These are phyloP conservation scores for Samia ricini DNA, from an alignment of 1,140 invertebrate species.

Conservation along the genomic window DNA sequence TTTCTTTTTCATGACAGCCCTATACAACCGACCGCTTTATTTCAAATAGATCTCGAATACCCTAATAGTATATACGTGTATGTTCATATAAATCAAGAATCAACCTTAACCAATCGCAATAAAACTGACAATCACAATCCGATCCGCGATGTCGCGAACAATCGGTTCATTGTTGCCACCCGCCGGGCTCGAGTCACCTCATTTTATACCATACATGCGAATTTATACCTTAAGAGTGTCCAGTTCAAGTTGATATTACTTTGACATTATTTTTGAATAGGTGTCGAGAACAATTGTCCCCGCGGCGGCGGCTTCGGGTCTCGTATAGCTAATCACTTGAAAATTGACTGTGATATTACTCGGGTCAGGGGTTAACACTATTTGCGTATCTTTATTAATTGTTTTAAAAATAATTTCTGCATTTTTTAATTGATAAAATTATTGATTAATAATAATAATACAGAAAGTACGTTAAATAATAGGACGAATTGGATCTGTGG, in stretches of 20 bases:
- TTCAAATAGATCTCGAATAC: background rate
- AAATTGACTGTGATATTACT: conserved; percentile 29
- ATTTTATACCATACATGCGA: conserved; percentile 10
- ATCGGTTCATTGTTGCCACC: conserved; percentile 67
- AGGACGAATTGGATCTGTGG: too few species aligned
- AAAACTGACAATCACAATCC: conserved; percentile 37
- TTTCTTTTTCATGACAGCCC: background rate
- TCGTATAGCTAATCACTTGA: conserved; percentile 61
- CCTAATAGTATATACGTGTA: background rate
- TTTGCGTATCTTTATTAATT: conserved; percentile 33
- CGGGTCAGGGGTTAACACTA: conserved; percentile 15
- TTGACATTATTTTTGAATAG: conserved; percentile 45
- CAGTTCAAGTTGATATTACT: conserved; percentile 25
- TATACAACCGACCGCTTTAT: background rate
- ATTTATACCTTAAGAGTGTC: conserved; percentile 16
- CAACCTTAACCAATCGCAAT: background rate
- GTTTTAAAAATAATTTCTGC: background rate
- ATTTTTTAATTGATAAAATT: background rate
- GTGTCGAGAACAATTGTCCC: conserved; percentile 52
- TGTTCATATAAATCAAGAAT: background rate
- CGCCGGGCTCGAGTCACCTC: conserved; percentile 58
- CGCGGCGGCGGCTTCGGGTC: conserved; percentile 30
- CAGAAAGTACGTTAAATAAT: background rate
- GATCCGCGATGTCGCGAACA: background rate
- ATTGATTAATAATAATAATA: too few species aligned